Base-by-base conservation (phyloP, 2,888 invertebrate genomes). In the Scaptomyza polygonia region DNA sequence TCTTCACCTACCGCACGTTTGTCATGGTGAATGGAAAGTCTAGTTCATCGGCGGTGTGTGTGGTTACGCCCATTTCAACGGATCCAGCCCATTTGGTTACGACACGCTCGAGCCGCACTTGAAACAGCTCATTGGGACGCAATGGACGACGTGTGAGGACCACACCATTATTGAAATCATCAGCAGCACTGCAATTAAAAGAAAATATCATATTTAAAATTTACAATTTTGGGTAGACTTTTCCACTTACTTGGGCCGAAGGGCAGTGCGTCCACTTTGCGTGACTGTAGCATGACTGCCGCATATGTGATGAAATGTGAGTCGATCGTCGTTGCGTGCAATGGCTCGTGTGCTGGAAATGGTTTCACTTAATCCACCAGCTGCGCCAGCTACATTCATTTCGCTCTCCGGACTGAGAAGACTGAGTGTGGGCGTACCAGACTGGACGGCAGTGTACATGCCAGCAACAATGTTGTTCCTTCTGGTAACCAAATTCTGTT, bases 41-140 rank as follows among this genome's bases (percentile, higher is more conserved):
- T 70, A 97, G 92, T 89, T 97, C 96, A 54, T 95, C 95, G 1
- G 98, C 97, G 75, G 96, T 95, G 92, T 97, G 97, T 63, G 97
- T 97, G 54, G 98, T 98, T 64, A 97, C 96, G 74, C 97, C 97
- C 91, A 97, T 96, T 93, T 98, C 98, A 77, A 98, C 96, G 42
- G 97, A 97, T 36, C 98, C 98, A 32, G 97, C 97, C 98, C 98
- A 98, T 92, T 98, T 97, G 25, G 96, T 96, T 25, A 98, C 96
- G 86, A 98, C 96, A 87, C 96, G 94, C 89, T 98, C 98, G 58
- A 98, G 93, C 54, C 96, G 93, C 57, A 98, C 97, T 93, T 98
- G 98, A 92, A 98, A 98, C 86, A 98, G 92, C 92, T 98, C 98
- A 86, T 97, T 97, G 11, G 96, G 94, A 86, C 95, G 95, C 64